Evolutionary conservation across 2,888 invertebrate species (phyloP), one percentile per base, ranked within the genome.

Genomic region (Nemotelus nigrinus): DNA sequence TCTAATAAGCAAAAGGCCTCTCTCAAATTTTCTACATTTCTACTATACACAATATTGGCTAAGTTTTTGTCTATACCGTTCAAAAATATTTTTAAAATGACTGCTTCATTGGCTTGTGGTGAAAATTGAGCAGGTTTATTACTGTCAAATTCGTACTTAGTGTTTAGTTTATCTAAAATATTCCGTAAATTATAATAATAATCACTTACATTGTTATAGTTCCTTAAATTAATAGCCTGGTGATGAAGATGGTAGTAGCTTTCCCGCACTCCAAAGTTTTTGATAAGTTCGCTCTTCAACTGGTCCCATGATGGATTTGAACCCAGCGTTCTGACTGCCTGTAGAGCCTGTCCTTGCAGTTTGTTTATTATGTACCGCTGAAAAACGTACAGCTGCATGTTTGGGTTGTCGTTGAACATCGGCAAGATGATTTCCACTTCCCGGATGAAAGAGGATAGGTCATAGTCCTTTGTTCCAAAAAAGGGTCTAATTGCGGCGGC

Each of bases 81-180:
- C 6, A 79, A 47, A 60, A 79, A 80, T 45, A 64, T 80, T 78
- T 79, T 80, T 70, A 80, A 68, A 43, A 81, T 80, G 39, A 81
- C 74, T 48, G 79, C 63, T 72, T 79, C 80, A 50, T 81, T 80
- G 10, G 77, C 41, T 68, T 53, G 10, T 2, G 80, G 80, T 48
- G 78, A 78, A 74, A 81, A 80, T 76, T 80, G 78, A 44, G 53
- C 57, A 2, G 80, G 80, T 72, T 80, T 80, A 7, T n/a, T 55
- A 58, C 4, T 7, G 64, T 80, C 79, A 47, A 79, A 77, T 47
- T 80, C 79, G 41, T 79, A 80, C 60, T 80, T 80, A n/a, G 78
- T 60, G 53, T 80, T 81, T 55, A 81, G 63, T 50, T 80, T 80
- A 75, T 79, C 79, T 78, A 81, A 64, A 50, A 80, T 80, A 75